Conservation (phyloP, 1,140 invertebrate genomes). For the Drosophila kurseongensis region DNA sequence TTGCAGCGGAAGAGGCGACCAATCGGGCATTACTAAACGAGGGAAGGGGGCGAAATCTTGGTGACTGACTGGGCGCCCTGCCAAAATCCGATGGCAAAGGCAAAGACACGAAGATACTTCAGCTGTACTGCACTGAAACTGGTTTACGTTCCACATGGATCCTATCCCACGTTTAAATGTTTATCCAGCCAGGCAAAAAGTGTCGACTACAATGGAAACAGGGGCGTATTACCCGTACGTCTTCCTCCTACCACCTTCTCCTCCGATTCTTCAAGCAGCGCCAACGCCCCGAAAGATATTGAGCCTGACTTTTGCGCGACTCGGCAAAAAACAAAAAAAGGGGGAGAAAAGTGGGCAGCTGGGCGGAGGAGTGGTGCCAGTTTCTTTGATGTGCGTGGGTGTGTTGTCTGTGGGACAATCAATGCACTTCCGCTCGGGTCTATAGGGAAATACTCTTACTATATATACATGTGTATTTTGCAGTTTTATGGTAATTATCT, state of each 20-base stretch:
- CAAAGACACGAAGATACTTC: slow-evolving; percentile 12
- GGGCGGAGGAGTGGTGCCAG: slow-evolving; percentile 17
- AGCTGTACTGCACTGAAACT: slow-evolving; percentile 17
- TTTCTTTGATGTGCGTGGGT: slow-evolving; percentile 44
- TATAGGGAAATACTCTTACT: slow-evolving; percentile 24
- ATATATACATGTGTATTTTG: slow-evolving; percentile 25
- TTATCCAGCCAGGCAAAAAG: slow-evolving; percentile 9
- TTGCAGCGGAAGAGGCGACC: slow-evolving; percentile 65
- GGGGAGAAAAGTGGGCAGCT: slow-evolving; percentile 3
- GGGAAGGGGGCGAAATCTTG: slow-evolving; percentile 11
- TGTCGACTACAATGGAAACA: slow-evolving; percentile 25
- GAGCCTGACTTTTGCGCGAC: slow-evolving; percentile 29
- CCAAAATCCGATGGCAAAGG: slow-evolving; percentile 56
- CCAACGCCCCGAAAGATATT: slow-evolving; percentile 50
- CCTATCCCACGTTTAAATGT: slow-evolving; percentile 11
- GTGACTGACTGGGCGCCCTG: slow-evolving; percentile 67
- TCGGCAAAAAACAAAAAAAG: slow-evolving; percentile 21
- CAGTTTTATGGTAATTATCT: slow-evolving; percentile 62
- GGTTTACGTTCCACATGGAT: slow-evolving; percentile 22
- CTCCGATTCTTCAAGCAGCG: slow-evolving; percentile 39
- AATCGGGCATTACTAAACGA: slow-evolving; percentile 49
- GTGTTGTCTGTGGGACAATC: slow-evolving; percentile 66
- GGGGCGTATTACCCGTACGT: slow-evolving; percentile 21
- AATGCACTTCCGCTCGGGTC: slow-evolving; percentile 69
- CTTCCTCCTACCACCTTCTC: slow-evolving; percentile 8